A percentile compares a stretch with the other conserved stretches of the same genome.
These are phyloP conservation scores for Heliconius congener DNA, from an alignment of 1,140 invertebrate genomes.

Conservation along the genomic window DNA sequence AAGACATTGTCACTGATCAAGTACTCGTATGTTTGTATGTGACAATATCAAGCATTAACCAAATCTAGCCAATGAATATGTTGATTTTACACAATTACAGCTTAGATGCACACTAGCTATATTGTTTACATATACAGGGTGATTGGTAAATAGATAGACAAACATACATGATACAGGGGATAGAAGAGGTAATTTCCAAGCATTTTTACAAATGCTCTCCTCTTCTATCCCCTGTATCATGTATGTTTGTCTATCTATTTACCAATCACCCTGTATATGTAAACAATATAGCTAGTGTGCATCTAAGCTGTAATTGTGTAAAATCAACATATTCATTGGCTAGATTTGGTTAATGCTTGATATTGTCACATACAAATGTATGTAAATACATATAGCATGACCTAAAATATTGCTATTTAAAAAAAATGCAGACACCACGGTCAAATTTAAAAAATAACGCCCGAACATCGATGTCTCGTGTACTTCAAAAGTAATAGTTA, in stretches of 20 bases:
- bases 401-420: too few relatives aligned
- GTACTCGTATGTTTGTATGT: constrained; percentile 3
- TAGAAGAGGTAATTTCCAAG: too few relatives aligned
- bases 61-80: constrained; percentile 1
- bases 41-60: constrained; percentile 5
- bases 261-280: too few relatives aligned
- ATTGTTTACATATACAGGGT: not conserved
- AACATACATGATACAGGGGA: not conserved
- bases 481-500: too few relatives aligned
- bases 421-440: too few relatives aligned
- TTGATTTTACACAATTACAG: constrained; percentile 2
- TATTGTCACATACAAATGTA: constrained; percentile 11
- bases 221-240: too few relatives aligned
- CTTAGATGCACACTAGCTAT: not conserved
- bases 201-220: too few relatives aligned
- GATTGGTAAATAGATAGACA: not conserved
- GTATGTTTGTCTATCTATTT: not conserved
- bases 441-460: too few relatives aligned
- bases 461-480: too few relatives aligned
- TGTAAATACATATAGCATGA: too few relatives aligned
- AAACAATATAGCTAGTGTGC: not conserved
- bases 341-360: not conserved
- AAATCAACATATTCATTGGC: constrained; percentile 10
- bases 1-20: constrained; percentile 1
- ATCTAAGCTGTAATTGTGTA: not conserved